phyloP scores from a whole-genome alignment of 2,888 invertebrate species.

The Parnassius orleans region DNA sequence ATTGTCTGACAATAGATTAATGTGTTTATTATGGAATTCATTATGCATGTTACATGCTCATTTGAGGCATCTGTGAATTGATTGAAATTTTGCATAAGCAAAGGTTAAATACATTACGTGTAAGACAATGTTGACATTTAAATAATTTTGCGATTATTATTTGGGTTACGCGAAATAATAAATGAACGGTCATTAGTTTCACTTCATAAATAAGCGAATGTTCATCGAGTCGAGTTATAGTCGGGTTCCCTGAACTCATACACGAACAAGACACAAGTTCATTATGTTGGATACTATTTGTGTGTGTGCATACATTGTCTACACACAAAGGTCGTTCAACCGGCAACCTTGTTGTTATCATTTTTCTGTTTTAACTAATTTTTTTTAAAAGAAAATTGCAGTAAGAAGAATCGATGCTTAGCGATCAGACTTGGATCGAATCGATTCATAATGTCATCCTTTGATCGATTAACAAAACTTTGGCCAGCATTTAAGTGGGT shows the following conservation, averaged over 20 bases:
- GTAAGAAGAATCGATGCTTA: slow-evolving; percentile 18
- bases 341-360: slow-evolving; percentile 33
- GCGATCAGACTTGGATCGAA: slow-evolving; percentile 18
- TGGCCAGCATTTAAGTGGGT: slow-evolving; percentile 13
- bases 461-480: slow-evolving; percentile 21
- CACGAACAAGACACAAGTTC: slow-evolving; percentile 24
- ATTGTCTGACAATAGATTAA: background rate
- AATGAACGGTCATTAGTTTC: slow-evolving; percentile 25
- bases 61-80: background rate
- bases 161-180: slow-evolving; percentile 24
- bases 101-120: slow-evolving; percentile 29
- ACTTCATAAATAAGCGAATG: slow-evolving; percentile 30
- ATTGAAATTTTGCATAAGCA: slow-evolving; percentile 11
- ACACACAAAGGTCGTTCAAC: slow-evolving; percentile 32
- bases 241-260: slow-evolving; percentile 29
- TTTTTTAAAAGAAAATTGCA: slow-evolving; percentile 14
- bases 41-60: slow-evolving; percentile 25
- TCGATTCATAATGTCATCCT: slow-evolving; percentile 28
- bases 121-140: slow-evolving; percentile 27
- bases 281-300: slow-evolving; percentile 30
- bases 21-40: slow-evolving; percentile 7
- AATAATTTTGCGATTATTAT: slow-evolving; percentile 29
- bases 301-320: slow-evolving; percentile 33
- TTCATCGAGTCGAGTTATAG: slow-evolving; percentile 30
- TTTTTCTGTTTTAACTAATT: slow-evolving; percentile 13